phyloP scores from a whole-genome alignment of 2,888 invertebrate genomes.

The Anorthoa munda region DNA sequence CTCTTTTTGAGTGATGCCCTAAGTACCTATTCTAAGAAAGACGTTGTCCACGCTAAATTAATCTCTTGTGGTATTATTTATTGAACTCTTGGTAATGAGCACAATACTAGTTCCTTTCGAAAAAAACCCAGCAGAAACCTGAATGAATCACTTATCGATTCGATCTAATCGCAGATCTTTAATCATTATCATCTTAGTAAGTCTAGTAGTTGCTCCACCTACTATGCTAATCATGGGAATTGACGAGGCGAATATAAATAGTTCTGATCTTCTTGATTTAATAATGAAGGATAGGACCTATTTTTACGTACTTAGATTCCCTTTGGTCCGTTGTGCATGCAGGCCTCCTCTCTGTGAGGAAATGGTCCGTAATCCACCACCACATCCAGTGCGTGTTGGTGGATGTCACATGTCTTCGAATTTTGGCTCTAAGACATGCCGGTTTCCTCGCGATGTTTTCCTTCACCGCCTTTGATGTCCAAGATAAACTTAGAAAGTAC shows the following conservation, averaged over 20 bases:
- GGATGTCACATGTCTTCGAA: no score
- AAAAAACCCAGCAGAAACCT: background rate
- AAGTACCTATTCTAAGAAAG: background rate
- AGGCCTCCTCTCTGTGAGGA: no score
- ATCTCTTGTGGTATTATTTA: constrained; percentile 2
- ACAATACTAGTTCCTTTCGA: constrained; percentile 14
- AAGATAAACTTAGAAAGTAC: no score
- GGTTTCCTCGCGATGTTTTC: no score
- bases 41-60: background rate
- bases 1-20: background rate
- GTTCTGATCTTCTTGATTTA: constrained; percentile 12
- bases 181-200: constrained; percentile 22
- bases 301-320: no score
- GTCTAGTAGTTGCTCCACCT: background rate
- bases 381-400: no score
- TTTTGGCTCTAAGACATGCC: no score
- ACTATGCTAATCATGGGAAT: constrained; percentile 28
- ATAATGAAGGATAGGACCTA: no score
- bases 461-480: no score
- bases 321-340: no score
- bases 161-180: constrained; percentile 23
- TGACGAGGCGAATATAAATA: constrained; percentile 10
- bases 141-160: constrained; percentile 13
- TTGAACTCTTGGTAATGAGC: constrained; percentile 23
- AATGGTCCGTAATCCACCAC: no score